Conservation (phyloP, 2,113 vertebrate genomes). For the Nyctibius bracteatus region DNA sequence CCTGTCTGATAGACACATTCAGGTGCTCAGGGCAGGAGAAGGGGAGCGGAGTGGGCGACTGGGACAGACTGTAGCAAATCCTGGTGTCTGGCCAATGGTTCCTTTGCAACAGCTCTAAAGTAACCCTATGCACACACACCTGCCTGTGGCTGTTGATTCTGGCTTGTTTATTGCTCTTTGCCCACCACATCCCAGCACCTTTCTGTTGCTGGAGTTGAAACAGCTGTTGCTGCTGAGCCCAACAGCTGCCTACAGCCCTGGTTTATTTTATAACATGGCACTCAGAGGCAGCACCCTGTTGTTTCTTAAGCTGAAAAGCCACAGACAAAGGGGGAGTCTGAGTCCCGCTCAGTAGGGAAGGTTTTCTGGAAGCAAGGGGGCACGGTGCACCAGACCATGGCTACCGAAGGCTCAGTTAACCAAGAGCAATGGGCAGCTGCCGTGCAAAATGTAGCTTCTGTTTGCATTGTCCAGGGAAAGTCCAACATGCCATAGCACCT, state of each 20-base stretch:
- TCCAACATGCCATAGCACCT: neutral
- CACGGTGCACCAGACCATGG: neutral
- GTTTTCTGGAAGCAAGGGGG: neutral
- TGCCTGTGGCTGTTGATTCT: neutral
- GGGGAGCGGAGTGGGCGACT: neutral
- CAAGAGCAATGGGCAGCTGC: neutral
- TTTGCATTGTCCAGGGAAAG: neutral
- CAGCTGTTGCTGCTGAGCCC: neutral
- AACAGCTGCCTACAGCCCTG: neutral
- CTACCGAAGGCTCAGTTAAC: neutral
- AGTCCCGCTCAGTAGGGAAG: neutral
- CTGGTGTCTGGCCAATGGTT: neutral
- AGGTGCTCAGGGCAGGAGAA: neutral
- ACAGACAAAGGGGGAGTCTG: neutral
- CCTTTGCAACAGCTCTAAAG: neutral
- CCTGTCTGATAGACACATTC: neutral
- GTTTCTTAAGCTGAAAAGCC: neutral
- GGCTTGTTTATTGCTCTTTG: neutral
- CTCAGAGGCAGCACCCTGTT: neutral
- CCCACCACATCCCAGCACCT: neutral
- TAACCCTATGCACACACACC: neutral
- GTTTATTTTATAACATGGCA: neutral
- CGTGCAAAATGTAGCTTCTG: neutral
- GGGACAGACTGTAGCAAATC: neutral
- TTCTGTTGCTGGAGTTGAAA: neutral